phyloP scores from a whole-genome alignment of 2,888 invertebrate genomes.

The Xestia xanthographa region DNA sequence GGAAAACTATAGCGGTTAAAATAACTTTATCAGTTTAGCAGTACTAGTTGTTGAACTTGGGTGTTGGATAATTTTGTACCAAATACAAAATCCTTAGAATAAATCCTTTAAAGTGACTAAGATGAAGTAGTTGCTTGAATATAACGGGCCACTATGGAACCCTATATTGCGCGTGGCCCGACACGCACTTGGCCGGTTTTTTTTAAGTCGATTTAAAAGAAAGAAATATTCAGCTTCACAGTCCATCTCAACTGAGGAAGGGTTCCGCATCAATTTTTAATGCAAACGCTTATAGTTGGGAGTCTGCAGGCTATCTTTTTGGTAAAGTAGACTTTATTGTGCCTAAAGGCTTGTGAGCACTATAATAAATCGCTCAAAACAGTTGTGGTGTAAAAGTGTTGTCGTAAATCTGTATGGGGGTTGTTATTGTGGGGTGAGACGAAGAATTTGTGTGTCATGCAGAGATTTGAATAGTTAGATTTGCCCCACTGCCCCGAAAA shows the following conservation, averaged over 20 bases:
- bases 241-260: slow-evolving; percentile 9
- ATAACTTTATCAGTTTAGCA: too few species aligned
- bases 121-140: too few species aligned
- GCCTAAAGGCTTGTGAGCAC: slow-evolving; percentile 1
- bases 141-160: too few species aligned
- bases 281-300: slow-evolving; percentile 11
- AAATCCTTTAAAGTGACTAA: too few species aligned
- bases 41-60: too few species aligned
- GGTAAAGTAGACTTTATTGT: too few species aligned
- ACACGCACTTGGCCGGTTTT: too few species aligned
- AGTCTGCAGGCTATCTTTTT: slow-evolving; percentile 20
- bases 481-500: not conserved
- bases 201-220: not conserved
- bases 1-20: too few species aligned
- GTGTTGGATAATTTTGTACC: too few species aligned
- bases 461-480: not conserved
- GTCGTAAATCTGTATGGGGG: slow-evolving; percentile 43
- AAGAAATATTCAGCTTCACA: not conserved
- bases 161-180: too few species aligned
- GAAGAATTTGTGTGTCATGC: slow-evolving; percentile 6
- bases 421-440: slow-evolving; percentile 28
- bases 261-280: slow-evolving; percentile 36
- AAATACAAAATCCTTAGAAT: too few species aligned
- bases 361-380: slow-evolving; percentile 45
- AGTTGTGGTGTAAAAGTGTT: slow-evolving; percentile 45